Conservation (phyloP, 2,888 invertebrate genomes). For the Tenthredo notha region DNA sequence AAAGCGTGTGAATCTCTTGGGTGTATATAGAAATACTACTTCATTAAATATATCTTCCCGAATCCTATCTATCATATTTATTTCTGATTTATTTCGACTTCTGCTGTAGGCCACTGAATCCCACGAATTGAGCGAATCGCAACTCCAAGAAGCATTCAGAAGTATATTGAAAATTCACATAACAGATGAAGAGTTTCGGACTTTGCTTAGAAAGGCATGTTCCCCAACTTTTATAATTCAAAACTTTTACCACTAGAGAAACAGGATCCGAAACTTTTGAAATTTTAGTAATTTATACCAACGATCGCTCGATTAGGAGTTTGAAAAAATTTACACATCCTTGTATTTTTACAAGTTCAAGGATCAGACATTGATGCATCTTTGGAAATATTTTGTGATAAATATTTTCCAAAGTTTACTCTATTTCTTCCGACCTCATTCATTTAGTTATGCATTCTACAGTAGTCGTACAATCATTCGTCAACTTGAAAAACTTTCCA, state of each 20-base stretch:
- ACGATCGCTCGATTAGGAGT: background rate
- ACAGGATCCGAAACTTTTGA: background rate
- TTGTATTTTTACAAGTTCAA: background rate
- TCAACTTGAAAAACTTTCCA: background rate
- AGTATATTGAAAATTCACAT: slow-evolving; percentile 64
- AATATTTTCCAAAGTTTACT: background rate
- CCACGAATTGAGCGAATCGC: slow-evolving; percentile 62
- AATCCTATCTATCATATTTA: background rate
- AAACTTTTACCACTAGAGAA: background rate
- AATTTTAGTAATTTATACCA: background rate
- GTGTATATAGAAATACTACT: background rate
- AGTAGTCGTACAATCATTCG: background rate
- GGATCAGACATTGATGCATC: background rate
- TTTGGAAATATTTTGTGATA: background rate
- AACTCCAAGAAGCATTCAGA: slow-evolving; percentile 65
- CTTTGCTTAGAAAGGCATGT: slow-evolving; percentile 83
- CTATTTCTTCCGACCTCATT: background rate
- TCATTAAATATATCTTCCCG: background rate
- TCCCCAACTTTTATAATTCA: background rate
- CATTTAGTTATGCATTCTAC: background rate
- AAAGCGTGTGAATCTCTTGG: background rate
- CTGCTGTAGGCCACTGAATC: slow-evolving; percentile 61
- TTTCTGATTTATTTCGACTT: background rate
- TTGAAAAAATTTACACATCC: background rate
- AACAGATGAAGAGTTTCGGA: slow-evolving; percentile 81